Base-by-base conservation (phyloP, 2,113 vertebrate species). In the Brevimyrus niger region DNA sequence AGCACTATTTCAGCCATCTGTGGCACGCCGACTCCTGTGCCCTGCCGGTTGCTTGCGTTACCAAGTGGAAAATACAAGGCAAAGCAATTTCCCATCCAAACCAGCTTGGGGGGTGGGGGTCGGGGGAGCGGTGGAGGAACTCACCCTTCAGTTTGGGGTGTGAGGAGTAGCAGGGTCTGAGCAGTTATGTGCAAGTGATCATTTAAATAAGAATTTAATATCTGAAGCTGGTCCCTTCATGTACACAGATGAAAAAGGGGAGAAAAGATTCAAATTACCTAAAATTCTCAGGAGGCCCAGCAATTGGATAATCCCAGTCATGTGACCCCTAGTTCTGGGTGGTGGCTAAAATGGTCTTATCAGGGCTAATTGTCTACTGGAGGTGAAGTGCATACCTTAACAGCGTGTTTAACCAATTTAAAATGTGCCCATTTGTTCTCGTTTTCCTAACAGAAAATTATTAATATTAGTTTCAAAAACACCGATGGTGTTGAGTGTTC, bases 1-100 rank as follows among this genome's bases (percentile, higher is more conserved):
- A 90, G 90, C 91, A 93, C 58, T 92, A 76, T 93, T 92, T 94
- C 94, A 95, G 93, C 89, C 89, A 93, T 91, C 91, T 91, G 55
- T 9, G 87, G 92, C 89, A 92, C 91, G 91, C 89, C 86, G 80
- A 92, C 90, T 90, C 47, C 90, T 90, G 87, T 31, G 88, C 48
- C 5, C 92, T 76, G 87, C 90, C 90, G 88, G 90, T 90, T 90
- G 90, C 91, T 93, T 82, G 89, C 47, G 86, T 94, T 92, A 91
- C 92, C 92, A 73, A 87, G 15, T 53, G 47, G 61, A 48, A 48
- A 69, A 35, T 47, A 73, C 38, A 88, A 35, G 86, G 50, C 11
- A 88, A 88, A 88, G 69, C n/a, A 44, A 82, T 61, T 42, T 38
- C 73, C 69, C 47, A 48, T 76, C 27, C 65, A 73, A 27, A 2